Percentiles rank a stretch among this genome's conserved stretches.
phyloP scores from a whole-genome alignment of 2,888 invertebrate genomes.

The Habrosyne pyritoides region DNA sequence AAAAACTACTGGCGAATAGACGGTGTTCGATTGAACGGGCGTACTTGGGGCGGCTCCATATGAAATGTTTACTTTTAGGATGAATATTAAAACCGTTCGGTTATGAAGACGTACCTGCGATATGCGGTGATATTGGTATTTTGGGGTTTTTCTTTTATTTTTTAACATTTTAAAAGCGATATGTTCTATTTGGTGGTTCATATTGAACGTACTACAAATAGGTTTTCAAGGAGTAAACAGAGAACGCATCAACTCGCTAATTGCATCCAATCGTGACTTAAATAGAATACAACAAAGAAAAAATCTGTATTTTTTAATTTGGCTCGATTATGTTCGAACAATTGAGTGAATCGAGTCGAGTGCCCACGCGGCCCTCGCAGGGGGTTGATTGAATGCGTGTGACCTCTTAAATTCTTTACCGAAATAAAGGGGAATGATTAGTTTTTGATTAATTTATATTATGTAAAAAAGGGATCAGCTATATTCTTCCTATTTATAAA shows the following conservation, averaged over 20 bases:
- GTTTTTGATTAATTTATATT: background rate
- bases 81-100: background rate
- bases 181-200: too few species aligned
- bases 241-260: slow-evolving; percentile 46
- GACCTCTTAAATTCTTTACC: slow-evolving; percentile 29
- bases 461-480: slow-evolving; percentile 12
- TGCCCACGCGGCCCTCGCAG: slow-evolving; percentile 62
- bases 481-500: background rate
- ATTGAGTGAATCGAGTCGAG: slow-evolving; percentile 60
- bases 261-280: slow-evolving; percentile 53
- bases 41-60: slow-evolving; percentile 30
- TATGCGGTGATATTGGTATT: slow-evolving; percentile 3
- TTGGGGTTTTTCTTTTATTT: background rate
- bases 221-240: slow-evolving; percentile 15
- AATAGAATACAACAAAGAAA: slow-evolving; percentile 53
- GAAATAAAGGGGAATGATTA: slow-evolving; percentile 20
- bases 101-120: background rate
- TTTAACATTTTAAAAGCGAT: too few species aligned
- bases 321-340: slow-evolving; percentile 65
- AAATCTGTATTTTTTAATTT: slow-evolving; percentile 60
- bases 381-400: slow-evolving; percentile 44
- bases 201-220: too few species aligned
- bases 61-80: slow-evolving; percentile 24
- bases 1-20: slow-evolving; percentile 70
- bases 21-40: slow-evolving; percentile 48